Evolutionary conservation across 1,140 invertebrate species (phyloP).

Genomic region (Drosophila pectinifera): DNA sequence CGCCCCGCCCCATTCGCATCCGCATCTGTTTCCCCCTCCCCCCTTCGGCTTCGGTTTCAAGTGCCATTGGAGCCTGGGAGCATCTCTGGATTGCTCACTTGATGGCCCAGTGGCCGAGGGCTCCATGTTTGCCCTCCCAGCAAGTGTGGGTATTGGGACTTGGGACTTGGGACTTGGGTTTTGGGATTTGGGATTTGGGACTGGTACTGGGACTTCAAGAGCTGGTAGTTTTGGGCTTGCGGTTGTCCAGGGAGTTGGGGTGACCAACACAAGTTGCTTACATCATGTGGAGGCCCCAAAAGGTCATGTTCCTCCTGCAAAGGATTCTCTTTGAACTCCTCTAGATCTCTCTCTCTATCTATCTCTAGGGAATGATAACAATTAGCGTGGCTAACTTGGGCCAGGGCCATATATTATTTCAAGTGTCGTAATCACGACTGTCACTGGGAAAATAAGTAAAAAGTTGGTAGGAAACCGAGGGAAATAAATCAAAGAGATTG

Average conservation of each 20-base stretch:
- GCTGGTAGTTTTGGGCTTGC: slow-evolving; percentile 17
- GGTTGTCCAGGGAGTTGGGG: not conserved
- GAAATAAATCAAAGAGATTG: slow-evolving; percentile 11
- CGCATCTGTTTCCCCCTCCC: slow-evolving; percentile 12
- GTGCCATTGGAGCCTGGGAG: slow-evolving; percentile 38
- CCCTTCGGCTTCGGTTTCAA: slow-evolving; percentile 32
- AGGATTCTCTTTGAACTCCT: too few species aligned
- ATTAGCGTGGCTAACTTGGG: slow-evolving; percentile 11
- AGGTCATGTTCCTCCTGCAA: too few species aligned
- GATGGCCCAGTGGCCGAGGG: slow-evolving; percentile 37
- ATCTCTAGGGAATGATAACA: slow-evolving; percentile 7
- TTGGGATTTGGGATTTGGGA: slow-evolving; percentile 1
- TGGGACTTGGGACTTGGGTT: slow-evolving; percentile 1
- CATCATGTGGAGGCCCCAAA: slow-evolving; percentile 22
- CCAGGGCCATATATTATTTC: slow-evolving; percentile 1
- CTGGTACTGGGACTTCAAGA: slow-evolving; percentile 9
- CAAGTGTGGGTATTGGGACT: slow-evolving; percentile 27
- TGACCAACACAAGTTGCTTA: slow-evolving; percentile 11
- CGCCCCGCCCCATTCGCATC: not conserved
- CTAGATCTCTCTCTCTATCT: too few species aligned
- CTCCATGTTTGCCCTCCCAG: slow-evolving; percentile 38
- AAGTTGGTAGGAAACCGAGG: not conserved
- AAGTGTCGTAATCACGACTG: not conserved
- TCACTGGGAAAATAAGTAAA: not conserved
- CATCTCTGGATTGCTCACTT: slow-evolving; percentile 64